Evolutionary conservation across 1,140 invertebrate species (phyloP), one percentile per base, ranked within the genome.

Genomic region (Anoplophora glabripennis): DNA sequence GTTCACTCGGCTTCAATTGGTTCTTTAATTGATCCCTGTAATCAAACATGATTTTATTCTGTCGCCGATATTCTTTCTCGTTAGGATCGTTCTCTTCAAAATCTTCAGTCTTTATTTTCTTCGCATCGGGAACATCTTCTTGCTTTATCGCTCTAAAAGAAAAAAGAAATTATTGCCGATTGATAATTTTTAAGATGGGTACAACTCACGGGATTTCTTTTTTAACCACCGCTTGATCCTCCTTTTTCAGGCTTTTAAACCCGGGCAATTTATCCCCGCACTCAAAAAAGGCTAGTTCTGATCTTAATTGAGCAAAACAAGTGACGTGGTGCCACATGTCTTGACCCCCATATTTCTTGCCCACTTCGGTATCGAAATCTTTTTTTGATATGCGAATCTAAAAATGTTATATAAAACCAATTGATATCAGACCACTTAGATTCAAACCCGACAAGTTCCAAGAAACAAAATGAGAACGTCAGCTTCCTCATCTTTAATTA

Each of bases 251-350:
- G 4, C 70, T 75, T 11, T 84, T 79, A 73, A 86, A 92, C 0
- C 94, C 94, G 58, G 88, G 86, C 34, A 98, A 68, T 38, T 77
- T 74, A 61, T 86, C 82, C 1, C 86, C 92, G 44, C 76, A 76
- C 33, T 83, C 88, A 72, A 83, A 87, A 78, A 89, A 98, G 36
- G 86, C 81, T 2, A 96, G 71, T 48, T 92, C 86, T 57, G 83
- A 77, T 44, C 90, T 77, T n/a, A 87, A 72, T 67, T 92, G 84
- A 7, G 83, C 85, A 81, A 99, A 99, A 76, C 96, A 99, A 59
- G 93, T 88, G 8, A 95, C 76, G 79, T 99, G 96, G 77, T 96
- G 86, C 94, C 94, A 98, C 18, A 86, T 75, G 62, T 90, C 84
- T 64, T 89, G 78, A 0, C 88, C 89, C 11, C 93, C 93, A 79